A percentile compares a stretch with the other conserved stretches of the same genome.
Conservation (phyloP, 1,140 invertebrate species). For the Aporrectodea caliginosa region DNA sequence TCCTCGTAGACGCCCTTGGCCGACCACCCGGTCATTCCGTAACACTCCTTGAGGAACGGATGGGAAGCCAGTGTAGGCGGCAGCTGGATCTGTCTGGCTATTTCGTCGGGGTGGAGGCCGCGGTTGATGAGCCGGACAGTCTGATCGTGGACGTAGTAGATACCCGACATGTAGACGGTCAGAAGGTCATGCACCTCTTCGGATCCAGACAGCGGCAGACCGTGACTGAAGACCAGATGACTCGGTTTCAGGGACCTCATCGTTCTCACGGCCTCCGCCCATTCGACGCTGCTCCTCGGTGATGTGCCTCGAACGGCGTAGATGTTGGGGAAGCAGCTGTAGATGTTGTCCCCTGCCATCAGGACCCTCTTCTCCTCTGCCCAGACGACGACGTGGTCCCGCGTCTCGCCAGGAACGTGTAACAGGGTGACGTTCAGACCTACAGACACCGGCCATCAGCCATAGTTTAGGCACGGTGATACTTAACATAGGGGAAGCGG, state of each 20-base stretch:
- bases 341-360: conserved; percentile 42
- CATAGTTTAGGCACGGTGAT: too few species aligned
- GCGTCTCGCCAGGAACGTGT: conserved; percentile 47
- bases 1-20: conserved; percentile 40
- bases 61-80: conserved; percentile 31
- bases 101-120: conserved; percentile 39
- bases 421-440: conserved; percentile 38
- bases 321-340: conserved; percentile 44
- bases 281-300: conserved; percentile 37
- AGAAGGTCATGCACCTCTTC: conserved; percentile 35
- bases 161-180: conserved; percentile 41
- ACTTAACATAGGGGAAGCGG: too few species aligned
- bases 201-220: conserved; percentile 37
- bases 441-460: too few species aligned
- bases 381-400: conserved; percentile 46
- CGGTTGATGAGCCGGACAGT: conserved; percentile 40
- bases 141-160: conserved; percentile 44
- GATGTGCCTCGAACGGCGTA: conserved; percentile 46
- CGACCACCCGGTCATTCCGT: conserved; percentile 44
- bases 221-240: conserved; percentile 43
- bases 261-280: conserved; percentile 41
- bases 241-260: conserved; percentile 39
- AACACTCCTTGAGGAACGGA: conserved; percentile 37
- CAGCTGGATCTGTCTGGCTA: conserved; percentile 39
- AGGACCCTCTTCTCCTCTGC: conserved; percentile 37